Conservation (phyloP, 2,888 invertebrate species). For the Ptilodon capucinus region DNA sequence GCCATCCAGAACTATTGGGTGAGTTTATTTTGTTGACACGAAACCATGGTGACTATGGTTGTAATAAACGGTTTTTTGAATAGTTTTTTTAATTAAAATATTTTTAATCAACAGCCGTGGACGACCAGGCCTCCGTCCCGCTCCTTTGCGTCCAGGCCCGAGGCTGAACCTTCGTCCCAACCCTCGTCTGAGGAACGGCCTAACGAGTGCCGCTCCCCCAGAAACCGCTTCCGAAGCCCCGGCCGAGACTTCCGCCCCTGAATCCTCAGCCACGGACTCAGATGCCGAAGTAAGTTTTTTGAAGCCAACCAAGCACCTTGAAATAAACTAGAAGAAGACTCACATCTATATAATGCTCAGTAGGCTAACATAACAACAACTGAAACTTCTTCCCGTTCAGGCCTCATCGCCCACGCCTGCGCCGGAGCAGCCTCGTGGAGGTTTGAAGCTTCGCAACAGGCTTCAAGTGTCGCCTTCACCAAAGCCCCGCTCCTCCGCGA, state of each 20-base stretch:
- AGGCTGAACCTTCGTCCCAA: slow-evolving; percentile 82
- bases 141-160: slow-evolving; percentile 85
- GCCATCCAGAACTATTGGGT: slow-evolving; percentile 65
- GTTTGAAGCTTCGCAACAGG: slow-evolving; percentile 58
- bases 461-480: slow-evolving; percentile 73
- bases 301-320: too few relatives aligned
- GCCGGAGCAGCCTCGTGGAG: slow-evolving; percentile 59
- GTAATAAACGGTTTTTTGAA: too few relatives aligned
- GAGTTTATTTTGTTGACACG: too few relatives aligned
- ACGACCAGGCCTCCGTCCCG: slow-evolving; percentile 69
- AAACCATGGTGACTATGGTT: too few relatives aligned
- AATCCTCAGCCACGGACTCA: slow-evolving; percentile 58
- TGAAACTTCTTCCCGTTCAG: slow-evolving; percentile 38
- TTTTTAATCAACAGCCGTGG: slow-evolving; percentile 49
- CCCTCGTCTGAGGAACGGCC: slow-evolving; percentile 74
- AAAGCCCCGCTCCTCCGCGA: slow-evolving; percentile 74
- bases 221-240: slow-evolving; percentile 71
- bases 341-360: too few relatives aligned
- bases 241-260: slow-evolving; percentile 66
- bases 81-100: too few relatives aligned
- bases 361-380: too few relatives aligned
- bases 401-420: slow-evolving; percentile 59
- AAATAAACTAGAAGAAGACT: too few relatives aligned
- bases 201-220: slow-evolving; percentile 66
- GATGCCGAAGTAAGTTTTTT: slow-evolving; percentile 66